Evolutionary conservation across 1,140 invertebrate genomes (phyloP).

Genomic region (Drosophila azteca): DNA sequence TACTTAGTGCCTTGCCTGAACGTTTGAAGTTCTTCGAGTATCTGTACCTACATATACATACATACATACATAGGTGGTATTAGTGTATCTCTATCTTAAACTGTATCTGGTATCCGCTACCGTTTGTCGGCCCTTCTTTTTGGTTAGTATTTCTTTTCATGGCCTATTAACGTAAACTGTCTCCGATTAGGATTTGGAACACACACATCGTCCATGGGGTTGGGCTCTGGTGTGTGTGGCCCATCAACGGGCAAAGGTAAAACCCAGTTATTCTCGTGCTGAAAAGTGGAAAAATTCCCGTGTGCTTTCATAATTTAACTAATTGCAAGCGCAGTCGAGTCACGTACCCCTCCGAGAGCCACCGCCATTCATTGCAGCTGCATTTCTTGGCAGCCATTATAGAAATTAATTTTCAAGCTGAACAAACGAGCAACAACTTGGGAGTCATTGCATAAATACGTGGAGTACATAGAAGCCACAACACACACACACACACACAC

Average conservation of each 20-base stretch:
- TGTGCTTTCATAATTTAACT: slow-evolving; percentile 78
- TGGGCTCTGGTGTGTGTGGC: slow-evolving; percentile 20
- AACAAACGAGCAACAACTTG: slow-evolving; percentile 82
- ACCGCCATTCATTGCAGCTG: slow-evolving; percentile 62
- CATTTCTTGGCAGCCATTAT: slow-evolving; percentile 81
- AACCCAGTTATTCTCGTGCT: slow-evolving; percentile 63
- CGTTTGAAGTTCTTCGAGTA: slow-evolving; percentile 13
- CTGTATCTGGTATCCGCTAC: slow-evolving; percentile 29
- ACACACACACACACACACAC: slow-evolving; percentile 24
- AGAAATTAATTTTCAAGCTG: slow-evolving; percentile 82
- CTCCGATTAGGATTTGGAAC: slow-evolving; percentile 53
- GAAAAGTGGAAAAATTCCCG: slow-evolving; percentile 54
- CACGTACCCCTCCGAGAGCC: slow-evolving; percentile 47
- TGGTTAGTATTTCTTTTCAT: slow-evolving; percentile 22
- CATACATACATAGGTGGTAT: too few species aligned
- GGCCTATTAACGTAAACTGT: slow-evolving; percentile 63
- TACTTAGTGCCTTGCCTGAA: slow-evolving; percentile 69
- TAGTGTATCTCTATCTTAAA: slow-evolving; percentile 1
- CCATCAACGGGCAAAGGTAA: slow-evolving; percentile 32
- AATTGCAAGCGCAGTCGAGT: slow-evolving; percentile 77
- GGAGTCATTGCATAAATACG: slow-evolving; percentile 78
- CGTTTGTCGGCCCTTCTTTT: slow-evolving; percentile 43
- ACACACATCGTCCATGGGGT: slow-evolving; percentile 21
- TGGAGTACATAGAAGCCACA: slow-evolving; percentile 50
- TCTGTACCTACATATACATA: too few species aligned